Evolutionary conservation across 2,797 vertebrate species (phyloP).

Genomic region (Danio albolineatus): DNA sequence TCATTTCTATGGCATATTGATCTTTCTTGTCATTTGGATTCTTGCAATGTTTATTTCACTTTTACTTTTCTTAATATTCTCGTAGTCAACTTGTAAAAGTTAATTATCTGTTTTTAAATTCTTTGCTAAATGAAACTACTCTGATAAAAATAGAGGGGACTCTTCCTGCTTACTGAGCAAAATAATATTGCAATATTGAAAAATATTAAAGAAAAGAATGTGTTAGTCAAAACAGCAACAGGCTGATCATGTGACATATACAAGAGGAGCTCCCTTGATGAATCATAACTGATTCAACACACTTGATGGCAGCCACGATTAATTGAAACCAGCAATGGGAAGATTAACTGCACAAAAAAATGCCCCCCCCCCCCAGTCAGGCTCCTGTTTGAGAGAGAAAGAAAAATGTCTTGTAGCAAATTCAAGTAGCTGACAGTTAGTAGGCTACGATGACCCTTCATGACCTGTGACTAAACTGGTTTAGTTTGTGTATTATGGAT

Average conservation of each 20-base stretch:
- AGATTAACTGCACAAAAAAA: slow-evolving; percentile 43
- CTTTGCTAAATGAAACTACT: slow-evolving; percentile 3
- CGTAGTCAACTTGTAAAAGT: background rate
- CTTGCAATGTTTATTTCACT: background rate
- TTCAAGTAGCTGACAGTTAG: too few species aligned
- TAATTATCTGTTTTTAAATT: background rate
- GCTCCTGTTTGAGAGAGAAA: slow-evolving; percentile 6
- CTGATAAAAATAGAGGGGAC: background rate
- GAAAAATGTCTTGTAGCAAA: too few species aligned
- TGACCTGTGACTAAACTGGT: background rate
- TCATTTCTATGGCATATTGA: background rate
- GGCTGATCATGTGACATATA: background rate
- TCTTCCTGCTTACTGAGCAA: background rate
- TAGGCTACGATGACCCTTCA: background rate
- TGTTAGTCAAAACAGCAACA: background rate
- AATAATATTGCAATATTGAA: background rate
- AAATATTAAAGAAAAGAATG: background rate
- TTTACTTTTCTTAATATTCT: slow-evolving; percentile 15
- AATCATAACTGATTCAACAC: slow-evolving; percentile 26
- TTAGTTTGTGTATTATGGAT: background rate
- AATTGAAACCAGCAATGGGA: slow-evolving; percentile 44
- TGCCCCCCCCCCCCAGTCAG: slow-evolving; percentile 14
- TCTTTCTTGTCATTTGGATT: slow-evolving; percentile 27
- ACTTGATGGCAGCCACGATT: slow-evolving; percentile 45
- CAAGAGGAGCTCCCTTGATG: background rate